phyloP scores from a whole-genome alignment of 37 sponge, comb jelly and placozoan genomes.

The Spongilla lacustris region DNA sequence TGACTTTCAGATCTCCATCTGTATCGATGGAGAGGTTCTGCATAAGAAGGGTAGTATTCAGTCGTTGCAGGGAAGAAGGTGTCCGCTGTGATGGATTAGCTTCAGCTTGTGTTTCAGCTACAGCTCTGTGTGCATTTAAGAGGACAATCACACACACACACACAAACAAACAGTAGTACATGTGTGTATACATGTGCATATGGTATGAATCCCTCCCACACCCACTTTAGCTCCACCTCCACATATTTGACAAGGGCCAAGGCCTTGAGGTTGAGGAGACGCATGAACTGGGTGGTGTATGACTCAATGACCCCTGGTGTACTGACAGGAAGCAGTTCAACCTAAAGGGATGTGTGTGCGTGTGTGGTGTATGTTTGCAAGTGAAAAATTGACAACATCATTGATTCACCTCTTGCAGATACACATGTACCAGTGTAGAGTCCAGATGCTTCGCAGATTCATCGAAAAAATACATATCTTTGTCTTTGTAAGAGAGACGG shows the following conservation, averaged over 20 bases:
- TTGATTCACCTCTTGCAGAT: neutral
- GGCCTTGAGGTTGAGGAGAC: slow-evolving; percentile 64
- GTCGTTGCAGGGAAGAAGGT: neutral
- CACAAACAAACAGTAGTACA: neutral
- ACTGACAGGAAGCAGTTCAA: slow-evolving; percentile 33
- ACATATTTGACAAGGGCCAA: slow-evolving; percentile 68
- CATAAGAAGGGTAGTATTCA: slow-evolving; percentile 8
- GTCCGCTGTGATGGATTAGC: no score
- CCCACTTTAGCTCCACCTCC: slow-evolving; percentile 44
- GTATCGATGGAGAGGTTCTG: slow-evolving; percentile 37
- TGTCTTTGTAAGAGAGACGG: neutral
- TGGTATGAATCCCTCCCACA: neutral
- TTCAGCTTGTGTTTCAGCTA: no score
- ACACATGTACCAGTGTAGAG: neutral
- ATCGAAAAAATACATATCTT: neutral
- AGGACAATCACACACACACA: neutral
- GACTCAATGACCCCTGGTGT: slow-evolving; percentile 52
- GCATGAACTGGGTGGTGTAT: slow-evolving; percentile 56
- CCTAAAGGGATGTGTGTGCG: slow-evolving; percentile 19
- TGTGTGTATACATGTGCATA: neutral
- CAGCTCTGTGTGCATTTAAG: no score
- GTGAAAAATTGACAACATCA: neutral
- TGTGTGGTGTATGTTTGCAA: neutral
- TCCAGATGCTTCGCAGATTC: neutral
- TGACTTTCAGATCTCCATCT: slow-evolving; percentile 42